These are phyloP conservation scores for Propithecus deckenii DNA, from an alignment of 2,797 vertebrate genomes.

Conservation along the genomic window DNA sequence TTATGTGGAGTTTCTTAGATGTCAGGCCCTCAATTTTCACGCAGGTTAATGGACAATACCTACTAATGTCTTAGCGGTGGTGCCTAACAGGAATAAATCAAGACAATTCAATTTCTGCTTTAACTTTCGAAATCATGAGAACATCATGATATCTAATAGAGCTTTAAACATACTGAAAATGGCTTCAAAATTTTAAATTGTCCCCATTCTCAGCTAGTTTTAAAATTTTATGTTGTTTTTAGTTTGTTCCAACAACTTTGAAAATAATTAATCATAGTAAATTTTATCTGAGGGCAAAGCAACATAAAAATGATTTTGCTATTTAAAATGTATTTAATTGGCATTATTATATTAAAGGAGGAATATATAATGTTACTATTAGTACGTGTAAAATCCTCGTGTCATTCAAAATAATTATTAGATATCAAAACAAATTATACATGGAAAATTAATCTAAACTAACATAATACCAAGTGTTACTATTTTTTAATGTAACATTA, in stretches of 20 bases:
- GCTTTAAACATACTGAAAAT: neutral
- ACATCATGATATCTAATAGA: neutral
- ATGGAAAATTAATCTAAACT: neutral
- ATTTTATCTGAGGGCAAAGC: neutral
- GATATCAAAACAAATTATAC: neutral
- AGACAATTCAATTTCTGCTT: neutral
- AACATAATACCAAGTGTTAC: neutral
- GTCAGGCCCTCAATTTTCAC: neutral
- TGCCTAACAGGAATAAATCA: neutral
- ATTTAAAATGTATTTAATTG: neutral
- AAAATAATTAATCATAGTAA: neutral
- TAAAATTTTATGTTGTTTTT: neutral
- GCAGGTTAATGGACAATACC: neutral
- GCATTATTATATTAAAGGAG: neutral
- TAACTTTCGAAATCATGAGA: neutral
- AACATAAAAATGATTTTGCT: neutral
- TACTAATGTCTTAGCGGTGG: neutral
- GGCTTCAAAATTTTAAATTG: neutral
- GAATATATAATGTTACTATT: neutral
- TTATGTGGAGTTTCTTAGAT: neutral
- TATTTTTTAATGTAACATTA: neutral
- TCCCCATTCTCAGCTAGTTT: neutral
- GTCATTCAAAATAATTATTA: neutral
- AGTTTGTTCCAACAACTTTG: neutral
- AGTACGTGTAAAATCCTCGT: neutral